These are phyloP conservation scores for Sebastes minor DNA, from an alignment of 2,797 vertebrate species.

Conservation along the genomic window DNA sequence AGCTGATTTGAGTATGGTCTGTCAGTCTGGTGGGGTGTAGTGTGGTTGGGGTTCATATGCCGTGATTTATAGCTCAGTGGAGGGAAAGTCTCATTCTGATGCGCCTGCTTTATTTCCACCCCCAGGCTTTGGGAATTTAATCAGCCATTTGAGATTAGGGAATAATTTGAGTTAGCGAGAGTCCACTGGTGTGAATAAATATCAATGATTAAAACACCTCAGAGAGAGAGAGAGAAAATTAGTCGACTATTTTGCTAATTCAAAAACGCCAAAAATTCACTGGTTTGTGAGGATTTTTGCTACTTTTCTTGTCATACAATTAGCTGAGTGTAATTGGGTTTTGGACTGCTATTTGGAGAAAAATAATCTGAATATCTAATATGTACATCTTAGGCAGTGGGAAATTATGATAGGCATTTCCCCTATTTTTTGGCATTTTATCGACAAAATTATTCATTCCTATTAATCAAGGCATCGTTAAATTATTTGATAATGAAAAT, in stretches of 20 bases:
- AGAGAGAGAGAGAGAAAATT: background rate
- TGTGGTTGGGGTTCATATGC: background rate
- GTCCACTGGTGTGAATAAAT: slow-evolving; percentile 67
- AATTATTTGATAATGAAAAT: background rate
- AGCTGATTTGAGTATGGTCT: slow-evolving; percentile 41
- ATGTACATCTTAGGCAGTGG: background rate
- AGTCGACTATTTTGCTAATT: background rate
- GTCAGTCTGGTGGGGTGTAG: slow-evolving; percentile 2
- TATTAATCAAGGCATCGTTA: background rate
- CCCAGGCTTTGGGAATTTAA: slow-evolving; percentile 62
- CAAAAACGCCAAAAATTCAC: background rate
- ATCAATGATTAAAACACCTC: slow-evolving; percentile 52
- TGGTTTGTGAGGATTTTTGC: background rate
- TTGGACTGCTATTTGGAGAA: background rate
- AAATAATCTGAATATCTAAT: background rate
- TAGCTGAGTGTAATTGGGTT: background rate
- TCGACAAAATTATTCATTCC: background rate
- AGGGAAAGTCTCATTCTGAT: slow-evolving; percentile 33
- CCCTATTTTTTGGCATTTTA: background rate
- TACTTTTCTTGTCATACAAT: background rate
- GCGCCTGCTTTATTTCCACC: slow-evolving; percentile 33
- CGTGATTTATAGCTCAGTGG: slow-evolving; percentile 33
- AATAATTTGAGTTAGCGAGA: slow-evolving; percentile 67
- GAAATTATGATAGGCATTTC: background rate
- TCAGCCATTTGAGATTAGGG: slow-evolving; percentile 72